These are phyloP conservation scores for Diarsia dahlii DNA, from an alignment of 2,888 invertebrate species.

Conservation along the genomic window DNA sequence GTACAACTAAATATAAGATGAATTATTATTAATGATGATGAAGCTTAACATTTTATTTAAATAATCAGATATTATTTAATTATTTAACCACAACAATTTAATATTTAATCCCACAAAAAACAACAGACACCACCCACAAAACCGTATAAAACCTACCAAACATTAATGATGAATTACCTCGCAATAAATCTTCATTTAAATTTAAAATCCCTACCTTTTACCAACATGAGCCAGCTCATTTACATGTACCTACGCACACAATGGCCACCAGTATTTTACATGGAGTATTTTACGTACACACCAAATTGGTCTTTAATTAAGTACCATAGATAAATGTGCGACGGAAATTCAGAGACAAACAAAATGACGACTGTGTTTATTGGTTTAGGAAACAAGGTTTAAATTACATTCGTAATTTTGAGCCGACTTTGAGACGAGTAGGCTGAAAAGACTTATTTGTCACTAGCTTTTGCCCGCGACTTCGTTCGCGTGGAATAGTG, in stretches of 20 bases:
- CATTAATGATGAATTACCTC: slow-evolving; percentile 36
- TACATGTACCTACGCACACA: slow-evolving; percentile 52
- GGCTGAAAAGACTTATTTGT: neutral
- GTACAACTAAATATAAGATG: no score
- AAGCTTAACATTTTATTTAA: neutral
- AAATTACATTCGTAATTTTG: slow-evolving; percentile 30
- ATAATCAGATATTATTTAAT: neutral
- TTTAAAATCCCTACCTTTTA: slow-evolving; percentile 31
- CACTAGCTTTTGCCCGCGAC: no score
- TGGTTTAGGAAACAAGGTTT: slow-evolving; percentile 37
- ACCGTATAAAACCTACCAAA: slow-evolving; percentile 19
- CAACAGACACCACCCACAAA: neutral
- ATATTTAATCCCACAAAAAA: neutral
- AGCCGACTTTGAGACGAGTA: slow-evolving; percentile 19
- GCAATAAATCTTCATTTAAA: slow-evolving; percentile 52
- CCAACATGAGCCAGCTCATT: slow-evolving; percentile 45
- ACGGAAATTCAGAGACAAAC: slow-evolving; percentile 32
- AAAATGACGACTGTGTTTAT: slow-evolving; percentile 37
- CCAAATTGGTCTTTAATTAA: slow-evolving; percentile 44
- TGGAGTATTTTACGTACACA: no score
- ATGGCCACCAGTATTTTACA: slow-evolving; percentile 1
- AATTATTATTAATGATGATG: no score
- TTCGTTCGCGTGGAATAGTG: no score
- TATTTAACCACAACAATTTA: neutral
- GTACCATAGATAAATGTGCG: slow-evolving; percentile 35